Conservation (phyloP, 2,888 invertebrate genomes). For the Hyppa rectilinea region DNA sequence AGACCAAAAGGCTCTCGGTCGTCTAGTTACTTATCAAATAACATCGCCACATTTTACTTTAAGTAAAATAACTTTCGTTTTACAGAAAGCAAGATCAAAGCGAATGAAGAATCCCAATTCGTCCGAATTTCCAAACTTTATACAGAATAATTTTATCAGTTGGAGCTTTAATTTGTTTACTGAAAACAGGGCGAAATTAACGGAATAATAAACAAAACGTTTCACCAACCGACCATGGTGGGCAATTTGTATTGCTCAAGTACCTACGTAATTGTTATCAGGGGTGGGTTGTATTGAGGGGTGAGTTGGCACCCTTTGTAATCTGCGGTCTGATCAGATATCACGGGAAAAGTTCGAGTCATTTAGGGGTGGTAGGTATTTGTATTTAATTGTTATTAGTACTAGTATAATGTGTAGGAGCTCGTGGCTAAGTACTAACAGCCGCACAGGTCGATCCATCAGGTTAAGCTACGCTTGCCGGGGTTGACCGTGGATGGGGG, state of each 20-base stretch:
- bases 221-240: slow-evolving; percentile 32
- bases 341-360: slow-evolving; percentile 11
- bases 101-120: slow-evolving; percentile 56
- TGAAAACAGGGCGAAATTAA: slow-evolving; percentile 39
- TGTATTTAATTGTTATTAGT: not conserved
- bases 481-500: too few relatives aligned
- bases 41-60: slow-evolving; percentile 9
- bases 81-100: slow-evolving; percentile 64
- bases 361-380: not conserved
- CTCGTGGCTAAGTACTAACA: too few relatives aligned
- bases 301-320: slow-evolving; percentile 28
- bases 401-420: not conserved
- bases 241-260: slow-evolving; percentile 52
- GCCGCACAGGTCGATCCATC: too few relatives aligned
- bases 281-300: not conserved
- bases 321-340: slow-evolving; percentile 26
- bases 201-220: slow-evolving; percentile 54
- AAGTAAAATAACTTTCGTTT: slow-evolving; percentile 52
- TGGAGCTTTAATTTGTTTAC: slow-evolving; percentile 60
- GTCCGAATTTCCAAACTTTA: slow-evolving; percentile 60
- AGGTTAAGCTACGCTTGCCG: too few relatives aligned
- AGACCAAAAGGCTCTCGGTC: not conserved
- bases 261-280: slow-evolving; percentile 41
- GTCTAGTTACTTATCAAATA: slow-evolving; percentile 13
- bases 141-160: slow-evolving; percentile 59